Base-by-base conservation (phyloP, 2,888 invertebrate genomes). In the Pogonocherus hispidulus region DNA sequence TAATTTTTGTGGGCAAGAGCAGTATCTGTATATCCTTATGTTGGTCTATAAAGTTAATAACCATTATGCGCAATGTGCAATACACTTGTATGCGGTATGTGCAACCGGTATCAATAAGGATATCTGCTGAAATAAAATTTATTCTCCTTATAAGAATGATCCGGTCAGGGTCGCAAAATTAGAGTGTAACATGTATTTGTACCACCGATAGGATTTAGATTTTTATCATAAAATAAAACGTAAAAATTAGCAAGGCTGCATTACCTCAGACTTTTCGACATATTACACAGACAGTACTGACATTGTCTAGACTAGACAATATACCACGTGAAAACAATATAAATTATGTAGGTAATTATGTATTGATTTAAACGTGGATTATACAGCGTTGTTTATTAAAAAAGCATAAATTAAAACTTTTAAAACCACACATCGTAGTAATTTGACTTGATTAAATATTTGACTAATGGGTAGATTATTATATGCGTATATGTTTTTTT, bases 101-200 rank as follows among this genome's bases (percentile, higher is more conserved):
- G 27, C 11, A 32, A 32, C 52, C 32, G 32, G 32, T 32, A 52
- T 52, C 52, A 52, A 32, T 52, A 52, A 52, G 52, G 52, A 52
- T 52, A 52, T 52, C 52, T 52, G 18, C 11, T 18, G 52, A 27
- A 52, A 52, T 52, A 19, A 18, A 41, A 55, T 55, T 19, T 37
- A 55, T 37, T 35, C 32, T 41, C 41, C 16, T 41, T 41, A 41
- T 41, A n/a, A 5, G 41, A 41, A 46, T 57, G 44, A 22, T 41
- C 41, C 46, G 44, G 57, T 46, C 57, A 57, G 20, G 57, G 57
- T 46, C 41, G 41, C 41, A 16, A 41, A 41, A 41, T 41, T 41
- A 41, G 41, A 41, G 41, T 41, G 44, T 57, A 57, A 57, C 57
- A 41, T 44, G 16, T 57, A 46, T 22, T 22, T 57, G 22, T 22